Base-by-base conservation (phyloP, 2,888 invertebrate species). In the Pardosa pseudoannulata region DNA sequence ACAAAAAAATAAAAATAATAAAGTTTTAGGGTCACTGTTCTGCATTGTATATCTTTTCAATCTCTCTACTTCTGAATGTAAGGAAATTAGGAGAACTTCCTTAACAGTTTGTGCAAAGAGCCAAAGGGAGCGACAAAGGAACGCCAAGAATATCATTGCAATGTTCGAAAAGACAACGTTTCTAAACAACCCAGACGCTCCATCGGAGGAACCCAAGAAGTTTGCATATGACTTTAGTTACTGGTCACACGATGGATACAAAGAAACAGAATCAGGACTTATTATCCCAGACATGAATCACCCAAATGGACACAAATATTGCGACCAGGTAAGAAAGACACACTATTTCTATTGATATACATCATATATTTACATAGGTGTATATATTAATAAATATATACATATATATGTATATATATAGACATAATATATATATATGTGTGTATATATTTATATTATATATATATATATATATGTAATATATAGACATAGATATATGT, bases 201-300 rank as follows among this genome's bases (percentile, higher is more conserved):
- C 89, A 0, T 89, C 89, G 6, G 92, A 92, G 28, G 91, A 91
- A 16, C 90, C 91, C 32, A 92, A 92, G 87, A 91, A 91, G 87
- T 93, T 93, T 90, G 91, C 92, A 0, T 94, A 92, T 90, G 93
- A 94, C 90, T 92, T 91, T 90, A 92, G 92, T 88, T 93, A 93
- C 90, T 94, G 93, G 93, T 93, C 93, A 28, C 92, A 93, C 90
- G 93, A 93, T 89, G 93, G 93, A 0, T 93, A 90, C 89, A 92
- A 91, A 67, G 92, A 92, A 82, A 90, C 91, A 2, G 86, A 89
- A 6, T 91, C 91, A 88, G 93, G 93, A 0, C 93, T 92, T 89
- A 74, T 82, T 31, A 90, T 89, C 1, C 89, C 91, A 0, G 93
- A 93, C 87, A 87, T 90, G 0, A 90, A 89, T n/a, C 92, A 92